Percentiles rank a stretch among this genome's conserved stretches.
Evolutionary conservation across 1,140 invertebrate species (phyloP).

Genomic region (Anoplophora glabripennis): DNA sequence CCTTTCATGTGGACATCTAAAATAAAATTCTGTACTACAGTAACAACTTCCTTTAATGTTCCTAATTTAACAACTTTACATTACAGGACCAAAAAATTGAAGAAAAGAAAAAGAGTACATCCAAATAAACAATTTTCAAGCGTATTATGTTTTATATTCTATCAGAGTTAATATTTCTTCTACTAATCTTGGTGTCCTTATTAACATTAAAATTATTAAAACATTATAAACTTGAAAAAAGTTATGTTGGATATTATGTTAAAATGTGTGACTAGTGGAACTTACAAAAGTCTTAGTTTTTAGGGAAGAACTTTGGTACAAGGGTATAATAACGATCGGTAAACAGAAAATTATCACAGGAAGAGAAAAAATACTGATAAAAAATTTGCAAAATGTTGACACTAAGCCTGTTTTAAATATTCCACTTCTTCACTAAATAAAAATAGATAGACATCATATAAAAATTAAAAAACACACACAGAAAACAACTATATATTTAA

Average conservation of each 20-base stretch:
- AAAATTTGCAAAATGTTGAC: too few species aligned
- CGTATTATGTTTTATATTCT: neutral
- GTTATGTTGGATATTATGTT: neutral
- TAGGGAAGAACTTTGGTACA: too few species aligned
- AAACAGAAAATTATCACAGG: too few species aligned
- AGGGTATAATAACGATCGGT: too few species aligned
- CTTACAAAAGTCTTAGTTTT: too few species aligned
- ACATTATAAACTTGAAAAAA: neutral
- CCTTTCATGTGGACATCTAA: neutral
- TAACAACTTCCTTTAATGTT: constrained; percentile 8
- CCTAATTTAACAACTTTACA: constrained; percentile 7
- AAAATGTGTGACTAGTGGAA: neutral
- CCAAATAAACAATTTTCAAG: neutral
- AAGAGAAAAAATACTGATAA: too few species aligned
- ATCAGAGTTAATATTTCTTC: neutral
- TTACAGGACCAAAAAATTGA: neutral
- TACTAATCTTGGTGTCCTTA: neutral
- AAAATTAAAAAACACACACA: too few species aligned
- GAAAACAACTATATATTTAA: too few species aligned
- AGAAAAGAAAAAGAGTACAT: neutral
- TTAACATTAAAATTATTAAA: neutral
- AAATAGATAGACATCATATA: too few species aligned
- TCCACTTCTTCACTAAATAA: too few species aligned
- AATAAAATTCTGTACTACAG: constrained; percentile 6
- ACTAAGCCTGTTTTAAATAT: too few species aligned